Evolutionary conservation across 2,888 invertebrate species (phyloP).

Genomic region (Stenurella melanura): DNA sequence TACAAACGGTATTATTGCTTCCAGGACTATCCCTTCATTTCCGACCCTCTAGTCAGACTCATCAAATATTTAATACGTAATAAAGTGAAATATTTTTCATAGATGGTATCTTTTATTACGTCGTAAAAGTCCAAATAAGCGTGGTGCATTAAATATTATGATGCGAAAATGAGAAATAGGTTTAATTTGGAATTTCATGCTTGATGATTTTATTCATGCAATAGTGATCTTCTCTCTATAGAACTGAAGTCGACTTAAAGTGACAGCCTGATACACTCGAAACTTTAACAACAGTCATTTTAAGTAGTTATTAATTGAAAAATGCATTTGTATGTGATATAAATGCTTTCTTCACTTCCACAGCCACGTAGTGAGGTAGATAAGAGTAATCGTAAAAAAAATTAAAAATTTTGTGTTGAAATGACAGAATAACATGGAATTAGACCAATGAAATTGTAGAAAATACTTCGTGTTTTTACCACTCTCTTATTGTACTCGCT

Average conservation of each 20-base stretch:
- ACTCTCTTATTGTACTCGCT: no score
- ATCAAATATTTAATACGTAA: conserved; percentile 2
- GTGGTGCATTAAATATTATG: background rate
- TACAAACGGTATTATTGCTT: background rate
- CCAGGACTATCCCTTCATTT: background rate
- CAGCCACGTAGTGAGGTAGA: no score
- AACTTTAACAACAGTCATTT: no score
- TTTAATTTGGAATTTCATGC: background rate
- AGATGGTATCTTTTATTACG: background rate
- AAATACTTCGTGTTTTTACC: no score
- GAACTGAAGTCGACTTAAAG: background rate
- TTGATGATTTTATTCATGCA: background rate
- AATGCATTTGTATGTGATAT: no score
- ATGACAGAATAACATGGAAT: no score
- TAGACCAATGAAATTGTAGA: no score
- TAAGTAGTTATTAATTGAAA: no score
- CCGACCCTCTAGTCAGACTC: background rate
- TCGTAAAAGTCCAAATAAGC: background rate
- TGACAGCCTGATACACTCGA: background rate
- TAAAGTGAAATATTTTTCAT: background rate
- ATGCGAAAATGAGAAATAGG: background rate
- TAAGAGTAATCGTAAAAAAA: no score
- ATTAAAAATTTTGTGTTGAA: no score
- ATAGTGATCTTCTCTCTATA: no score
- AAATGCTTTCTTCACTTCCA: no score